Evolutionary conservation across 1,140 invertebrate genomes (phyloP).

Genomic region (Tyrophagus putrescentiae): DNA sequence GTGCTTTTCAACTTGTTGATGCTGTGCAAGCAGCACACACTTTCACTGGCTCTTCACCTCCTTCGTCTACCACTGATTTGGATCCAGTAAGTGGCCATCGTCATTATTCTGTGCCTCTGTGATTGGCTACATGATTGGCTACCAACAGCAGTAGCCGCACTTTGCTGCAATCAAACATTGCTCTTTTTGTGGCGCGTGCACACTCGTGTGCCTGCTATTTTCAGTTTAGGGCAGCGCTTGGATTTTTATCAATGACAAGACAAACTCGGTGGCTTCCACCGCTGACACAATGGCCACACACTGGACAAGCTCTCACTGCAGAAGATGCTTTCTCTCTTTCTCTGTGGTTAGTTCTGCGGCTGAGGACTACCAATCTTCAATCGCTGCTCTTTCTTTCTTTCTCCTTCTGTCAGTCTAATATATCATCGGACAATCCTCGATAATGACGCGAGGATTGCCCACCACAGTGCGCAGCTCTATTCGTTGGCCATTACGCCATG

Average conservation of each 20-base stretch:
- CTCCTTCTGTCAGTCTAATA: background rate
- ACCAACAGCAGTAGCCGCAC: background rate
- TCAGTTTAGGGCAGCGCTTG: background rate
- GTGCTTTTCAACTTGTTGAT: too few species aligned
- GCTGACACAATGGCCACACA: background rate
- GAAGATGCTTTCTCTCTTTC: too few species aligned
- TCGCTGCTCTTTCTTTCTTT: background rate
- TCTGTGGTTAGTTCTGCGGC: too few species aligned
- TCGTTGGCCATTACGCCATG: too few species aligned
- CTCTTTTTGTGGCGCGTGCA: background rate
- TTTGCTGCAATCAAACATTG: background rate
- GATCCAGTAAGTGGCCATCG: background rate
- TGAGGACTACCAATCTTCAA: too few species aligned
- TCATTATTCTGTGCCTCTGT: background rate
- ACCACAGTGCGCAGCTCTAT: too few species aligned
- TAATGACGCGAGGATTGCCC: background rate
- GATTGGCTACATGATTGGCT: background rate
- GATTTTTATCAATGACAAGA: constrained; percentile 1
- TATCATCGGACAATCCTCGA: background rate
- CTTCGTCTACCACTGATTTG: too few species aligned
- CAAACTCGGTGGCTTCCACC: background rate
- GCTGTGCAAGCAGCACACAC: too few species aligned
- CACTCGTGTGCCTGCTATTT: too few species aligned
- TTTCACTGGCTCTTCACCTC: too few species aligned
- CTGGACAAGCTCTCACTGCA: background rate